Evolutionary conservation across 2,113 vertebrate species (phyloP).

Genomic region (Girardinichthys multiradiatus): DNA sequence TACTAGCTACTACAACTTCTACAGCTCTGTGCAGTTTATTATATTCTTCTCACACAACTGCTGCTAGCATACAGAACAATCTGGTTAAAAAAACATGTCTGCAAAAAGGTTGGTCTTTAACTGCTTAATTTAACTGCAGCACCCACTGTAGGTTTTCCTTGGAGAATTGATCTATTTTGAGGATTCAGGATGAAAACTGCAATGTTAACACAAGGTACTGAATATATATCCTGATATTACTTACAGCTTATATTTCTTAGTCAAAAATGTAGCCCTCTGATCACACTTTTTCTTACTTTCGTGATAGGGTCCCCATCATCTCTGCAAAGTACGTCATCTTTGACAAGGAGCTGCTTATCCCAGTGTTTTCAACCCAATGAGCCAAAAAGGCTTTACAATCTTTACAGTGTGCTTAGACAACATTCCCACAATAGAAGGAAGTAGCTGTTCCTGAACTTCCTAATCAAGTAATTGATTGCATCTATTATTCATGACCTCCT

Average conservation of each 20-base stretch:
- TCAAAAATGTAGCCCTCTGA: constrained; percentile 15
- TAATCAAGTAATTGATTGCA: constrained; percentile 80
- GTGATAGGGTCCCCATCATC: constrained; percentile 13
- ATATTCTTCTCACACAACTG: constrained; percentile 72
- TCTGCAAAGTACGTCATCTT: constrained; percentile 25
- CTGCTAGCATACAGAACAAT: constrained; percentile 53
- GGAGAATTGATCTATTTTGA: constrained; percentile 13
- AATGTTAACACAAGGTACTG: neutral
- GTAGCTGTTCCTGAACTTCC: constrained; percentile 71
- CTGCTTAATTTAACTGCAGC: constrained; percentile 34
- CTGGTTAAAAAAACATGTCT: constrained; percentile 33
- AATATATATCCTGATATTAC: neutral
- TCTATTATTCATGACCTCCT: constrained; percentile 79
- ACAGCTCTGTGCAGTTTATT: constrained; percentile 75
- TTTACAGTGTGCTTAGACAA: constrained; percentile 61
- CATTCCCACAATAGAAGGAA: constrained; percentile 67
- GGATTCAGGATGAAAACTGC: constrained; percentile 3
- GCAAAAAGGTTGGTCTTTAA: constrained; percentile 49
- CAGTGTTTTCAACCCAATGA: constrained; percentile 64
- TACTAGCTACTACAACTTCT: constrained; percentile 56
- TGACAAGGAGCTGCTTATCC: constrained; percentile 50
- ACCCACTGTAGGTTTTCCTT: constrained; percentile 7
- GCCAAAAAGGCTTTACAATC: constrained; percentile 61
- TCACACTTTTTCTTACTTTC: constrained; percentile 29
- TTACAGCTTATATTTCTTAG: constrained; percentile 2